A percentile compares a stretch with the other conserved stretches of the same genome.
Conservation (phyloP, 2,113 vertebrate genomes). For the Microtus ochrogaster region DNA sequence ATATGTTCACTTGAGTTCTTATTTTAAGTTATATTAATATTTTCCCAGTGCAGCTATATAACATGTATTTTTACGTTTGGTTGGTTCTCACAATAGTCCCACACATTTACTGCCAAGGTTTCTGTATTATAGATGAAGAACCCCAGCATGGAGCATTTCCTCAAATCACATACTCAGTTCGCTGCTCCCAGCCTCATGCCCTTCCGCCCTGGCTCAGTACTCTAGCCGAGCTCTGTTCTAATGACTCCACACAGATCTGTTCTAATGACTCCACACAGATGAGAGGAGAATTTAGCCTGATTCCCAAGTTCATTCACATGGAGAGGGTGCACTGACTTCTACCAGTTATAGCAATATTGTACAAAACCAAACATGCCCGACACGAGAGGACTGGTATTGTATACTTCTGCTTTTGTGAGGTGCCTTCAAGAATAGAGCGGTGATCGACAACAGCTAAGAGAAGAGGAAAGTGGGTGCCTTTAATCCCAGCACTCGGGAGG, state of each 20-base stretch:
- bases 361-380: not conserved
- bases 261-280: not conserved
- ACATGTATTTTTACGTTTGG: not conserved
- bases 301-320: not conserved
- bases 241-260: not conserved
- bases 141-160: not conserved
- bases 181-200: not conserved
- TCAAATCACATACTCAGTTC: not conserved
- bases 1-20: not conserved
- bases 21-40: conserved; percentile 31
- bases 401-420: not conserved
- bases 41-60: not conserved
- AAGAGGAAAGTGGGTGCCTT: too few relatives aligned
- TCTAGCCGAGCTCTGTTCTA: fast-evolving
- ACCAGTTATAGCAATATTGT: not conserved
- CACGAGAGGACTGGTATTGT: too few relatives aligned
- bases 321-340: not conserved
- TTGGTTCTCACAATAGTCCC: not conserved
- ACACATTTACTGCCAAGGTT: not conserved
- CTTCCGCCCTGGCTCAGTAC: not conserved
- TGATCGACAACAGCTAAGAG: not conserved
- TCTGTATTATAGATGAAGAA: not conserved
- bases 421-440: not conserved
- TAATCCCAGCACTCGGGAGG: too few relatives aligned
- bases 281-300: not conserved